Conservation (phyloP, 2,888 invertebrate genomes). For the Drosophila acutilabella region DNA sequence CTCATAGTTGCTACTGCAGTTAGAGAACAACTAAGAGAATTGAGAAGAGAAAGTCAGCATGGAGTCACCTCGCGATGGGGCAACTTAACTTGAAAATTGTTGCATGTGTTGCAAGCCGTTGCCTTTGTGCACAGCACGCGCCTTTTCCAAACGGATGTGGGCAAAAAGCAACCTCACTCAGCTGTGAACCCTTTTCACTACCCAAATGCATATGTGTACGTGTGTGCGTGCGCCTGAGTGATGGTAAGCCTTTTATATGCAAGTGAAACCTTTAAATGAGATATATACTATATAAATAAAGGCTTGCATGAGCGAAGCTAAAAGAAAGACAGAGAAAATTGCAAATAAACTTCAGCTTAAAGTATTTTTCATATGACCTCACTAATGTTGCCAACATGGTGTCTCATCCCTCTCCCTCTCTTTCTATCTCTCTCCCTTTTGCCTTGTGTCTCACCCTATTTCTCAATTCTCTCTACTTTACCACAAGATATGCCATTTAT, state of each 20-base stretch:
- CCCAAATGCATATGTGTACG: background rate
- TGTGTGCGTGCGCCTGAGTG: slow-evolving; percentile 46
- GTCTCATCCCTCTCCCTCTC: slow-evolving; percentile 14
- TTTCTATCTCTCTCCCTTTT: background rate
- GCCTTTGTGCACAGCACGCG: slow-evolving; percentile 64
- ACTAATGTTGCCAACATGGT: slow-evolving; percentile 43
- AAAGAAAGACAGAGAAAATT: slow-evolving; percentile 32
- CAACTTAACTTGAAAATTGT: slow-evolving; percentile 73
- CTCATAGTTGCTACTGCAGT: slow-evolving; percentile 12
- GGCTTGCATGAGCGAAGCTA: slow-evolving; percentile 6
- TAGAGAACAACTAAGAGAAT: slow-evolving; percentile 5
- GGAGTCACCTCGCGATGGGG: slow-evolving; percentile 28
- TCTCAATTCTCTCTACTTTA: background rate
- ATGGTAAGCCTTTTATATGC: slow-evolving; percentile 49
- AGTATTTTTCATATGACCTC: slow-evolving; percentile 65
- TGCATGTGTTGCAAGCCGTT: slow-evolving; percentile 66
- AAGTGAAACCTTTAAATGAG: slow-evolving; percentile 59
- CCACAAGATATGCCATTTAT: slow-evolving; percentile 63
- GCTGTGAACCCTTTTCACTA: slow-evolving; percentile 37
- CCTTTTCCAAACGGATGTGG: slow-evolving; percentile 22
- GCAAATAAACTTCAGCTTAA: slow-evolving; percentile 66
- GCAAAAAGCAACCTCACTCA: slow-evolving; percentile 37
- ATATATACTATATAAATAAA: slow-evolving; percentile 24
- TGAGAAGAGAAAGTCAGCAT: slow-evolving; percentile 20
- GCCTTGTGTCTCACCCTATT: background rate